Evolutionary conservation across 2,113 vertebrate species (phyloP).

Genomic region (Anhinga rufa): DNA sequence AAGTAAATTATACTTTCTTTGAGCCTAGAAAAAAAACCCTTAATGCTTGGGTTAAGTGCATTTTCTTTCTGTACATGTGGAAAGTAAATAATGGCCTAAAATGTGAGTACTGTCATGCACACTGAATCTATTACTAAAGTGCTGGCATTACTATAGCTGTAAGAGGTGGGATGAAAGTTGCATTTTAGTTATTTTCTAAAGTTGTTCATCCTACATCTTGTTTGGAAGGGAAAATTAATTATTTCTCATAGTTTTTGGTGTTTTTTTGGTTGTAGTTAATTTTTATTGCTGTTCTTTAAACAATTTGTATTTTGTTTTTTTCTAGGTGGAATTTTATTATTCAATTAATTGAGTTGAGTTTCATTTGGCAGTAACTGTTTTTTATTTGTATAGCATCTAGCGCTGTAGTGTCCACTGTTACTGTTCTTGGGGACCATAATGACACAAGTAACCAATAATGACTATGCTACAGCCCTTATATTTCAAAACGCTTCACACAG

Average conservation of each 20-base stretch:
- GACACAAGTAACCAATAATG: neutral
- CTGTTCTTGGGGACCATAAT: neutral
- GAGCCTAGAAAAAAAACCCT: neutral
- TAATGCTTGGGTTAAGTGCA: neutral
- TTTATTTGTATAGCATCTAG: neutral
- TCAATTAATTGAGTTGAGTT: neutral
- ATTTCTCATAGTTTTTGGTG: neutral
- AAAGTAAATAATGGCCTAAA: conserved; percentile 1
- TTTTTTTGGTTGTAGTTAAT: neutral
- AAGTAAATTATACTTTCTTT: neutral
- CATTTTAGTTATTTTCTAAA: neutral
- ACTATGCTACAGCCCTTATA: neutral
- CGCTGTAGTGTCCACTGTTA: neutral
- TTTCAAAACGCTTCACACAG: neutral
- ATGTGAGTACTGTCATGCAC: neutral
- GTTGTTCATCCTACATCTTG: neutral
- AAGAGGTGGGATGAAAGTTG: neutral
- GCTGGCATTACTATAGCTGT: neutral
- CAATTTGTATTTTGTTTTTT: neutral
- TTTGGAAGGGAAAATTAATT: neutral
- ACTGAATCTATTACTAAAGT: neutral
- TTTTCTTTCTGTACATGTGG: neutral
- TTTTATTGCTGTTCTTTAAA: neutral
- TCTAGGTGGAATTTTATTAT: neutral
- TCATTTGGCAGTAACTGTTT: neutral